Base-by-base conservation (phyloP, 2,888 invertebrate species). In the Lutraria lutraria region DNA sequence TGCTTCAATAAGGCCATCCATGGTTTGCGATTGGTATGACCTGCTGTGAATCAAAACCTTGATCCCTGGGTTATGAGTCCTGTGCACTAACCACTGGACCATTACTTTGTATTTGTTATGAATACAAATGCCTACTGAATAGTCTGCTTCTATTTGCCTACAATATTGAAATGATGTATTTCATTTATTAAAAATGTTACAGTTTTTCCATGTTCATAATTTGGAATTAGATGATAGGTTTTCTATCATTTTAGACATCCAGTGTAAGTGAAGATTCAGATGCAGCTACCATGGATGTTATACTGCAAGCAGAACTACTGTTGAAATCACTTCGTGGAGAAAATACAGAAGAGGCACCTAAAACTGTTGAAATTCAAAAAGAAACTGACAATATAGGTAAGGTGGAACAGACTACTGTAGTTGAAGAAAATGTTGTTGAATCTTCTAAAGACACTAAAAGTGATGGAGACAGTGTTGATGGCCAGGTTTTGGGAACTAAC, bases 261-360 rank as follows among this genome's bases (percentile, higher is more conserved):
- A 76, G 13, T 16, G 76, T 16, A 6, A 34, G 19, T 85, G 85
- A 79, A 19, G 15, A 80, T 29, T 25, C 54, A 19, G 29, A 10
- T 0, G 56, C 68, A 12, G 1, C n/a, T 25, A 72, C 72, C 13
- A 4, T 43, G 34, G 88, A 88, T 81, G 72, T 88, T 10, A 72
- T 88, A 15, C n/a, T 16, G 29, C 81, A 88, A 82, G 85, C 88
- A 25, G 85, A 84, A 31, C 15, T 84, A 29, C 56, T 88, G 4
- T 81, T 88, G 76, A 31, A 43, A 29, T 82, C 85, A 8, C 85
- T 88, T 6, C 29, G n/a, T 31, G 31, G 29, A 29, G 86, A 29
- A 10, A 15, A 13, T 13, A n/a, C n/a, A 13, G 85, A 79, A 12
- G 34, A 53, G 25, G 29, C 29, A 29, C 0, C 16, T 12, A 21